Conservation (phyloP, 2,113 vertebrate genomes). For the Candoia aspera region DNA sequence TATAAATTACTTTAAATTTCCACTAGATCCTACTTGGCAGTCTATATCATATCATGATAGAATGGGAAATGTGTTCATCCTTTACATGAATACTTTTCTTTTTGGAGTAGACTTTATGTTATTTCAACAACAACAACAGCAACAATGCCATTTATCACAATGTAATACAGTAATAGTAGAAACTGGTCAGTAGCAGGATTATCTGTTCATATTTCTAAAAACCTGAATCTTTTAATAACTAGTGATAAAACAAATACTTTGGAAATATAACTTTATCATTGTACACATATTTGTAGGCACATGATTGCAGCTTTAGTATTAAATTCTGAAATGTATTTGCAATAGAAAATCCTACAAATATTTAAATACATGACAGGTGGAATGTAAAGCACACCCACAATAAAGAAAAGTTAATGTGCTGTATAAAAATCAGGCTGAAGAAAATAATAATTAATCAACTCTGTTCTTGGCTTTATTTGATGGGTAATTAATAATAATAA, state of each 20-base stretch:
- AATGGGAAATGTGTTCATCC: background rate
- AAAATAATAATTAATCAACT: background rate
- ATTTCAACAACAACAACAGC: background rate
- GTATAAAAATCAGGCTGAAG: background rate
- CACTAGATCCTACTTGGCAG: background rate
- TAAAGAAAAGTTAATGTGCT: background rate
- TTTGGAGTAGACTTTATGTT: background rate
- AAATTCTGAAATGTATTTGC: background rate
- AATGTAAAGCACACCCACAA: background rate
- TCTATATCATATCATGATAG: constrained; percentile 21
- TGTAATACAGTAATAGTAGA: constrained; percentile 47
- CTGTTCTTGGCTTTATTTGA: background rate
- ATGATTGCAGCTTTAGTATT: background rate
- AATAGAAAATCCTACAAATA: background rate
- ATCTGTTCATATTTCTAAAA: constrained; percentile 51
- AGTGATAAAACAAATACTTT: background rate
- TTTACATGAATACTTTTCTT: constrained; percentile 29
- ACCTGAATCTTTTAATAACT: constrained; percentile 43
- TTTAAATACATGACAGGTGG: background rate
- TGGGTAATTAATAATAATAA: background rate
- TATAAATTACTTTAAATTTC: constrained; percentile 14
- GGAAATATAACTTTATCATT: background rate
- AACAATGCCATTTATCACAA: constrained; percentile 32
- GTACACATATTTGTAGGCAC: background rate
- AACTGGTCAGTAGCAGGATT: constrained; percentile 60